Evolutionary conservation across 2,888 invertebrate species (phyloP), one percentile per base, ranked within the genome.

Genomic region (Idaea straminata): DNA sequence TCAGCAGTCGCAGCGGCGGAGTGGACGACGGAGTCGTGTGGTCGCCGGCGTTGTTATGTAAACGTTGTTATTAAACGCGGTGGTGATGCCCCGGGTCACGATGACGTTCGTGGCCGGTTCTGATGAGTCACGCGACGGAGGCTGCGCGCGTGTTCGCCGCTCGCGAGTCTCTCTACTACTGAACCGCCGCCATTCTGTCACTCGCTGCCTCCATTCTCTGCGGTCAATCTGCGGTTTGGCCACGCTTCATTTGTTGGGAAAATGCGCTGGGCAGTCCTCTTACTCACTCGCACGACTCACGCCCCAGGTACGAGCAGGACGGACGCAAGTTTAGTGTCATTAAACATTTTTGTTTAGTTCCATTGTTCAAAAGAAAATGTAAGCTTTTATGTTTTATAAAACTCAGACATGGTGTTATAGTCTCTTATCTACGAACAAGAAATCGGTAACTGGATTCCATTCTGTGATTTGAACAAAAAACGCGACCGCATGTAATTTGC

Each of bases 241-340:
- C 92, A 92, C 88, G 92, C 91, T 92, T 93, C 93, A 93, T 93
- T 93, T 93, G 92, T 89, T 88, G 90, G 89, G 92, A 92, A 93
- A 93, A 92, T 92, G 89, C 84, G 84, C 83, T 82, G 71, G 77
- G 71, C 73, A 76, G 79, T 73, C 79, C 83, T 89, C 89, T 83
- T 79, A 69, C 82, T 92, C 83, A 72, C 80, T 75, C 87, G 57
- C 66, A 65, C 62, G 35, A 5, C 5, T 3, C n/a, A 35, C 7
- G 4, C 6, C 61, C 15, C 15, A 5, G 6, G 87, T 74, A 82
- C 73, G 86, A 92, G 81, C 66, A 88, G 79, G 89, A 90, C 73
- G 71, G 78, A 71, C 61, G 76, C 81, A 91, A 92, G 92, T 92
- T 91, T 91, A 88, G 82, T 85, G 73, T 73, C 85, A 85, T 88